Base-by-base conservation (phyloP, 2,888 invertebrate genomes). In the Eilema caniola region DNA sequence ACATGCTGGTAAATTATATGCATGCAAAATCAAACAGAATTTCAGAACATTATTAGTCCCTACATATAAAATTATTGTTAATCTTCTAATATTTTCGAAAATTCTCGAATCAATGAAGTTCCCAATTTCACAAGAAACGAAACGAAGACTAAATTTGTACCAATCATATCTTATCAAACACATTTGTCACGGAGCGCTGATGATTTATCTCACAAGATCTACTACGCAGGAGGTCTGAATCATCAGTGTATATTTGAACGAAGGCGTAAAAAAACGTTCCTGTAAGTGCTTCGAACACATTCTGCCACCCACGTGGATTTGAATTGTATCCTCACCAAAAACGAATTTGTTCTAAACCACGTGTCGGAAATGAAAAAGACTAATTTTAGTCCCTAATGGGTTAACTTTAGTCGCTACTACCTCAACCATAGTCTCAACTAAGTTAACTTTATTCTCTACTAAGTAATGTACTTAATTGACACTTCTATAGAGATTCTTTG, bases 211-310 rank as follows among this genome's bases (percentile, higher is more conserved):
- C 76, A 79, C 77, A 78, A 84, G 76, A 83, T 80, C 75, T 75
- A 75, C 91, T 73, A 91, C 90, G 92, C 93, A 90, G 93, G 93
- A 91, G 94, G 92, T 90, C 90, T 89, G 86, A 89, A 82, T 88
- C 88, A 89, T 84, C 84, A 83, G 82, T 86, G 85, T 89, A 88
- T 88, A 90, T 91, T 90, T 88, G 88, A 83, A 80, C 74, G 83
- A 74, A 81, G 81, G 79, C 79, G 81, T 83, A 86, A 87, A 89
- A 70, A 91, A 88, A 86, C 80, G 63, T 62, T 79, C 73, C 84
- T 77, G 79, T 80, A 80, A 71, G 69, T 73, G 65, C 79, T 78
- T 81, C 81, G 81, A 82, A 78, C 81, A 78, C 81, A 80, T 79
- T 78, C 77, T 79, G 85, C 92, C 94, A 92, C 93, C 92, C 94